These are phyloP conservation scores for Drosophila lutescens DNA, from an alignment of 2,888 invertebrate species.

Conservation along the genomic window DNA sequence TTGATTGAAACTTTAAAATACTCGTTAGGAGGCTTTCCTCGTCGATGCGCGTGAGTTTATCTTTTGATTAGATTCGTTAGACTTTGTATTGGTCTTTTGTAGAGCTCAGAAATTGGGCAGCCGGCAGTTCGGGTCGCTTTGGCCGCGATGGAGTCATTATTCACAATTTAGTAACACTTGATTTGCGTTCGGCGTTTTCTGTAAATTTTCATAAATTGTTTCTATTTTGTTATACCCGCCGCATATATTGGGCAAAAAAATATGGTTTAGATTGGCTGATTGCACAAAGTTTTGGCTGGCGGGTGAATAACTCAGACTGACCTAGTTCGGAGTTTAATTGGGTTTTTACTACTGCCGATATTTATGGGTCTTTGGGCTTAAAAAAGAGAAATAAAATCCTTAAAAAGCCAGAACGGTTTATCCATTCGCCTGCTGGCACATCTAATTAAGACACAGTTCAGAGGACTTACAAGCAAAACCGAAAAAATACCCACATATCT, in stretches of 20 bases:
- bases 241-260: slow-evolving; percentile 12
- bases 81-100: slow-evolving; percentile 68
- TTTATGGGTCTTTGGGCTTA: background rate
- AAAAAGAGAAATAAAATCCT: background rate
- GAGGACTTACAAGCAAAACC: slow-evolving; percentile 14
- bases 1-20: slow-evolving; percentile 79
- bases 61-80: slow-evolving; percentile 79
- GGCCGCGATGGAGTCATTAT: slow-evolving; percentile 70
- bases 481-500: slow-evolving; percentile 19
- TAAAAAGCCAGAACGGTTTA: background rate
- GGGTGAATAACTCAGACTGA: slow-evolving; percentile 22
- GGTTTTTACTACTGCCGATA: background rate
- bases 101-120: slow-evolving; percentile 61
- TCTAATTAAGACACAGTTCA: slow-evolving; percentile 67
- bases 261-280: slow-evolving; percentile 35
- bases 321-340: slow-evolving; percentile 32
- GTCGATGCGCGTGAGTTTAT: slow-evolving; percentile 74
- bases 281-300: slow-evolving; percentile 34
- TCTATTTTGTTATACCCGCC: slow-evolving; percentile 16
- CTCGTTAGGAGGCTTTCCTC: slow-evolving; percentile 73
- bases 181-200: slow-evolving; percentile 75
- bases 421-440: slow-evolving; percentile 34
- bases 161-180: slow-evolving; percentile 80
- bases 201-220: slow-evolving; percentile 70
- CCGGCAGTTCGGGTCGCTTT: slow-evolving; percentile 21